phyloP scores from a whole-genome alignment of 2,113 vertebrate species.

The Semicossyphus pulcher region DNA sequence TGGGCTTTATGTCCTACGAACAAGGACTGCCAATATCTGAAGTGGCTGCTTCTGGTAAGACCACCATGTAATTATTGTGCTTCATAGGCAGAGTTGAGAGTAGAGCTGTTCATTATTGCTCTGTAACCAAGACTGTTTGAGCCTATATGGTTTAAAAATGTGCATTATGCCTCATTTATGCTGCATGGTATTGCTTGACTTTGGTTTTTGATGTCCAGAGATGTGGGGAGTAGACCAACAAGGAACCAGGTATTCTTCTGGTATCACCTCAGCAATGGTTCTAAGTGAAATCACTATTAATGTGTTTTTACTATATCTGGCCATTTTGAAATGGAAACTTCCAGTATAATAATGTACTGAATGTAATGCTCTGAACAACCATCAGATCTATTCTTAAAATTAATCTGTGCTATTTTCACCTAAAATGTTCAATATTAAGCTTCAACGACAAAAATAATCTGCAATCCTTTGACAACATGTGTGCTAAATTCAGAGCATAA shows the following conservation, averaged over 20 bases:
- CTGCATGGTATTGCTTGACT: neutral
- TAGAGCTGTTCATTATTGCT: neutral
- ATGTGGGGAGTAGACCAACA: too few relatives aligned
- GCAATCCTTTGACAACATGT: too few relatives aligned
- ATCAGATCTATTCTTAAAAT: too few relatives aligned
- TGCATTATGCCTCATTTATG: neutral
- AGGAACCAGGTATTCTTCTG: too few relatives aligned
- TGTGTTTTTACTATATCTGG: neutral
- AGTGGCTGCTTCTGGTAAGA: constrained; percentile 80
- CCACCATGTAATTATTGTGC: neutral
- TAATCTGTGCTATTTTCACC: too few relatives aligned
- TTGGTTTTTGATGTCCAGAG: neutral
- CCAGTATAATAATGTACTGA: neutral
- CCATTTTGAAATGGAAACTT: neutral
- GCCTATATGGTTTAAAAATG: neutral
- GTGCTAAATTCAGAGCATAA: too few relatives aligned
- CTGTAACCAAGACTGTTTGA: neutral
- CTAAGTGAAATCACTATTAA: neutral
- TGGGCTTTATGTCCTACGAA: constrained; percentile 83
- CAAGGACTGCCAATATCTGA: constrained; percentile 80
- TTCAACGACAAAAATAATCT: too few relatives aligned
- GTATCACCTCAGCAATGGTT: too few relatives aligned
- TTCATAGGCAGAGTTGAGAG: neutral
- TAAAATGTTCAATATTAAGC: too few relatives aligned
- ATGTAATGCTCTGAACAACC: too few relatives aligned